These are phyloP conservation scores for Mesorhabditis sp. DNA, from an alignment of 2,888 invertebrate genomes.

Conservation along the genomic window DNA sequence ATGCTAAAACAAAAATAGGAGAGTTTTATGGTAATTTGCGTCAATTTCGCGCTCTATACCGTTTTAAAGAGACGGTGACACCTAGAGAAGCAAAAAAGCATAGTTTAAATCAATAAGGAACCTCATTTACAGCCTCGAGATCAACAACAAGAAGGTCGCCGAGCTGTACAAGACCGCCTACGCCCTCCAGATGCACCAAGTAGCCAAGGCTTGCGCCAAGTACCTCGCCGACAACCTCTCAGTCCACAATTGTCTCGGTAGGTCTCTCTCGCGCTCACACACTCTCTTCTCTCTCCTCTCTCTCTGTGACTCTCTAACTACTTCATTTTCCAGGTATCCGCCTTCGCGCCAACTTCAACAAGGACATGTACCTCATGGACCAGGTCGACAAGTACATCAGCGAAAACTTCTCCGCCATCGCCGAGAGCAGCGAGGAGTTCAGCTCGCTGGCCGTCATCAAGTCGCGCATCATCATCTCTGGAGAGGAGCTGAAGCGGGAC, in stretches of 20 bases:
- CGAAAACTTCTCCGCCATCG: slow-evolving; percentile 46
- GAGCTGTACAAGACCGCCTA: slow-evolving; percentile 77
- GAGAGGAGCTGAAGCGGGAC: slow-evolving; percentile 24
- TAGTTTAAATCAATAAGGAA: neutral
- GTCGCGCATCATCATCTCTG: slow-evolving; percentile 43
- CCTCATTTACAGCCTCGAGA: slow-evolving; percentile 62
- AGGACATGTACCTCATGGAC: slow-evolving; percentile 45
- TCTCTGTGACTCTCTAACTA: neutral
- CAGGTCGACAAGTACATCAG: slow-evolving; percentile 51
- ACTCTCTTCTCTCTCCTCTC: neutral
- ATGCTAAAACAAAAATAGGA: slow-evolving; percentile 16
- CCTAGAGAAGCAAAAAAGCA: neutral
- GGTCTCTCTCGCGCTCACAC: neutral
- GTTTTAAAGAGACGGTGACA: too few species aligned
- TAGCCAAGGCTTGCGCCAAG: slow-evolving; percentile 71
- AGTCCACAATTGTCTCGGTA: slow-evolving; percentile 63
- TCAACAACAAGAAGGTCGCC: slow-evolving; percentile 67
- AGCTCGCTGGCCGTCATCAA: slow-evolving; percentile 53
- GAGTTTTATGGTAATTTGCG: neutral
- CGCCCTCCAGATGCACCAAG: slow-evolving; percentile 71
- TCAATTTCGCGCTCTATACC: neutral
- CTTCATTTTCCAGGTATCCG: slow-evolving; percentile 44
- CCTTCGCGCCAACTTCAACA: slow-evolving; percentile 53
- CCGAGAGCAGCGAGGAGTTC: slow-evolving; percentile 50
- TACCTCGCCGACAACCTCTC: slow-evolving; percentile 70